Evolutionary conservation across 2,797 vertebrate species (phyloP).

Genomic region (Knipowitschia caucasica): DNA sequence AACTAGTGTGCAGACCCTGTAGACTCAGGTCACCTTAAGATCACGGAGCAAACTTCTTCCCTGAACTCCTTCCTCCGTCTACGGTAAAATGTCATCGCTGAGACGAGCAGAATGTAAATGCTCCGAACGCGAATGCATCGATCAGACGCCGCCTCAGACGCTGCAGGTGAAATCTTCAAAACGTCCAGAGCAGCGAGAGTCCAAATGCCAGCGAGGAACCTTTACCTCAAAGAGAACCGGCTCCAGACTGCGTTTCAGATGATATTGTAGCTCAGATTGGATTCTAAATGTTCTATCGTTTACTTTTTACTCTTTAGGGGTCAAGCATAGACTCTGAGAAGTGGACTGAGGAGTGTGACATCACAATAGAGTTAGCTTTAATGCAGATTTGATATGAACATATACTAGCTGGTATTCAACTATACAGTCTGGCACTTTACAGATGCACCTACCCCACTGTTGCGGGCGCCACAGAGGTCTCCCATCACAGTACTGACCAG

Average conservation of each 20-base stretch:
- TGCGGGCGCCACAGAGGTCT: too few relatives aligned
- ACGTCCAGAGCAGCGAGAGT: conserved; percentile 34
- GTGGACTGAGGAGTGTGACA: too few relatives aligned
- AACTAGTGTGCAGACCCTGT: too few relatives aligned
- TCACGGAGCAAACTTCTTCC: conserved; percentile 17
- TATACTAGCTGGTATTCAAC: too few relatives aligned
- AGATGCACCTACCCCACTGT: too few relatives aligned
- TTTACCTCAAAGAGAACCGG: conserved; percentile 34
- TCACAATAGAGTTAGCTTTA: too few relatives aligned
- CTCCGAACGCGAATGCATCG: conserved; percentile 67
- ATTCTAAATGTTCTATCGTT: not conserved
- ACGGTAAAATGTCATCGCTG: conserved; percentile 26
- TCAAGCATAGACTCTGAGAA: too few relatives aligned
- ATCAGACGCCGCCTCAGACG: conserved; percentile 56
- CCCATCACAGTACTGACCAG: too few relatives aligned
- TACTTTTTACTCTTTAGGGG: not conserved
- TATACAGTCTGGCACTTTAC: too few relatives aligned
- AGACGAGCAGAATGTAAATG: conserved; percentile 55
- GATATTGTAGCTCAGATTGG: conserved; percentile 42
- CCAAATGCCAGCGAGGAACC: conserved; percentile 68
- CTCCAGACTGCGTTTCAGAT: not conserved
- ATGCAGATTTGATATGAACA: too few relatives aligned
- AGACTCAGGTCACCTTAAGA: not conserved
- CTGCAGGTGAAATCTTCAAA: conserved; percentile 53
- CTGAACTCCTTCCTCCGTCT: not conserved